phyloP scores from a whole-genome alignment of 2,888 invertebrate species.

The Pediacus dermestoides region DNA sequence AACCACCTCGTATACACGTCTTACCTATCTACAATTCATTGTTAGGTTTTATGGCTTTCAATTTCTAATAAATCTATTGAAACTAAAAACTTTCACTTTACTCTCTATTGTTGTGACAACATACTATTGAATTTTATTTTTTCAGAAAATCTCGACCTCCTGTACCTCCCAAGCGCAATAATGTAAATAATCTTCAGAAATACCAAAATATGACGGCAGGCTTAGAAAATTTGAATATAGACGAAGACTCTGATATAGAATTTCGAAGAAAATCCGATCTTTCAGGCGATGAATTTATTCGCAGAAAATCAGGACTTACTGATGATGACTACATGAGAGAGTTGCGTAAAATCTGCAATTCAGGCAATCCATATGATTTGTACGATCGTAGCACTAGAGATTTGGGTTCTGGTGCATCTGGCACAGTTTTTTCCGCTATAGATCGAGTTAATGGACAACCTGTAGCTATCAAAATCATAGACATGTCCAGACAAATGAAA shows the following conservation, averaged over 20 bases:
- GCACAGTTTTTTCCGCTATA: slow-evolving; percentile 86
- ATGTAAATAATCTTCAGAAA: slow-evolving; percentile 33
- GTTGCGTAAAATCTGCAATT: slow-evolving; percentile 73
- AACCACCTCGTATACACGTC: too few relatives aligned
- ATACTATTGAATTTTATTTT: slow-evolving; percentile 5
- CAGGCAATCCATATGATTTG: slow-evolving; percentile 74
- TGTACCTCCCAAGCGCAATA: slow-evolving; percentile 49
- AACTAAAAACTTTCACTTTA: too few relatives aligned
- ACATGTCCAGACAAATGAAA: slow-evolving; percentile 89
- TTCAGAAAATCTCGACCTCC: slow-evolving; percentile 57
- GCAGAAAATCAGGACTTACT: slow-evolving; percentile 53
- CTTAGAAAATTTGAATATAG: slow-evolving; percentile 45
- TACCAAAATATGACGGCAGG: slow-evolving; percentile 46
- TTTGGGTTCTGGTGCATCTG: slow-evolving; percentile 89
- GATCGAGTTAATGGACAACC: slow-evolving; percentile 67
- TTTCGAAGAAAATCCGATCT: slow-evolving; percentile 40
- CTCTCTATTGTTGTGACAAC: neutral
- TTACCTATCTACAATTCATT: too few relatives aligned
- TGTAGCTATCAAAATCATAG: slow-evolving; percentile 96
- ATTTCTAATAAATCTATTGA: too few relatives aligned
- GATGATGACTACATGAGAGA: slow-evolving; percentile 72
- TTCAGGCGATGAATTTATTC: slow-evolving; percentile 42
- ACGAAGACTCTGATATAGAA: slow-evolving; percentile 45
- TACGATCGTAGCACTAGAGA: slow-evolving; percentile 77
- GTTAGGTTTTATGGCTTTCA: too few relatives aligned